These are phyloP conservation scores for Ceraclea dissimilis DNA, from an alignment of 2,888 invertebrate species.

Conservation along the genomic window DNA sequence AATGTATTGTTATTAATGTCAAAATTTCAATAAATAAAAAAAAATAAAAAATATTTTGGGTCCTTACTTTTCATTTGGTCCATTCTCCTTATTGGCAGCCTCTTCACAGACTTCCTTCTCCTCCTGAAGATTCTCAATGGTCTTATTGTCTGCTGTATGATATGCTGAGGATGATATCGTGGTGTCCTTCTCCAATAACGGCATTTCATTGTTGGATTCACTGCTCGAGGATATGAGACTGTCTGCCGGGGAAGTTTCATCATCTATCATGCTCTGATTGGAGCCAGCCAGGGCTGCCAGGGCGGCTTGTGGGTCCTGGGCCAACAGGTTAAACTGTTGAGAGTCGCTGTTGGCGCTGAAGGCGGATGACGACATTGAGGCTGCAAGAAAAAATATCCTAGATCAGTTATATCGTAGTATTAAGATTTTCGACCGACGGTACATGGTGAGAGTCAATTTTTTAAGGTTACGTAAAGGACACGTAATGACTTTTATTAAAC, in stretches of 20 bases:
- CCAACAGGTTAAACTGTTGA: constrained; percentile 43
- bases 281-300: constrained; percentile 62
- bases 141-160: constrained; percentile 33
- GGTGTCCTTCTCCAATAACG: constrained; percentile 38
- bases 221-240: constrained; percentile 62
- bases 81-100: constrained; percentile 16
- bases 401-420: too few species aligned
- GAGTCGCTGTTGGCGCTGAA: constrained; percentile 41
- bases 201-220: constrained; percentile 50
- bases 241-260: constrained; percentile 78
- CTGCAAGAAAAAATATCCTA: constrained; percentile 33
- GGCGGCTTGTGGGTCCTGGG: constrained; percentile 70
- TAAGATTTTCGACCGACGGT: too few species aligned
- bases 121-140: constrained; percentile 10
- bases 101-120: constrained; percentile 20
- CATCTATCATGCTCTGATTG: constrained; percentile 63
- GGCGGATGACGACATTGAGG: constrained; percentile 48
- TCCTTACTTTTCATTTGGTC: constrained; percentile 29
- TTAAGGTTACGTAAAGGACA: too few species aligned
- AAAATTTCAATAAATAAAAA: too few species aligned
- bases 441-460: too few species aligned
- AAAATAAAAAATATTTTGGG: too few species aligned
- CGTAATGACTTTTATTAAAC: too few species aligned
- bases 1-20: too few species aligned
- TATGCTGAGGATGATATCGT: constrained; percentile 43